Evolutionary conservation across 2,888 invertebrate species (phyloP), one percentile per base, ranked within the genome.

Genomic region (Cryptocephalus primarius): DNA sequence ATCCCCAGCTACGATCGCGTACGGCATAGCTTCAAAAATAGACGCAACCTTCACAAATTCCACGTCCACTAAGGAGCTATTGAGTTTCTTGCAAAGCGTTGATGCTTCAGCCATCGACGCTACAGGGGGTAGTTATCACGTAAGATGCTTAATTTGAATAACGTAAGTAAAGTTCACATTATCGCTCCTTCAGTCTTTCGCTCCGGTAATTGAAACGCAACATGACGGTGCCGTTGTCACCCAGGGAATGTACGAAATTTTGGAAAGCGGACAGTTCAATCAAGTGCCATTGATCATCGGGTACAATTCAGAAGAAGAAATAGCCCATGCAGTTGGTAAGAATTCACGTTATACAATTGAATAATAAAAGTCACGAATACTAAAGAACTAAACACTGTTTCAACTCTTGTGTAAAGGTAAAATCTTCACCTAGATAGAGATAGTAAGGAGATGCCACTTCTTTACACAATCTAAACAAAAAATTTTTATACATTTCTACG

Each of bases 1-100:
- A 34, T 52, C 57, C 47, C 55, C 60, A 22, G 45, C 52, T 34
- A 49, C 54, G 11, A 56, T 57, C 8, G 61, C 62, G 4, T 60
- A 50, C 42, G 49, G 51, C 33, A 47, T 58, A 14, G 58, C 57
- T 40, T 44, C 45, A 4, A 47, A 49, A 34, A 56, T 57, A 11
- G 48, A 55, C 45, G 41, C 49, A 13, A 45, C 33, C 11, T 51
- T 52, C 31, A 43, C 48, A n/a, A 50, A 47, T 12, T 44, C 49
- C 39, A 49, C 43, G 14, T 49, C 50, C 8, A 51, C 47, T 8
- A 33, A 48, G 12, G 50, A 50, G 41, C 44, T 58, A 4, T 39
- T 52, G n/a, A 46, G 50, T 2, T 56, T 52, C 34, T 38, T 58
- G 42, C 50, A 44, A 14, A 44, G 14, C n/a, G 51, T 47, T 4